Evolutionary conservation across 2,888 invertebrate genomes (phyloP).

Genomic region (Gandaritis pyraliata): DNA sequence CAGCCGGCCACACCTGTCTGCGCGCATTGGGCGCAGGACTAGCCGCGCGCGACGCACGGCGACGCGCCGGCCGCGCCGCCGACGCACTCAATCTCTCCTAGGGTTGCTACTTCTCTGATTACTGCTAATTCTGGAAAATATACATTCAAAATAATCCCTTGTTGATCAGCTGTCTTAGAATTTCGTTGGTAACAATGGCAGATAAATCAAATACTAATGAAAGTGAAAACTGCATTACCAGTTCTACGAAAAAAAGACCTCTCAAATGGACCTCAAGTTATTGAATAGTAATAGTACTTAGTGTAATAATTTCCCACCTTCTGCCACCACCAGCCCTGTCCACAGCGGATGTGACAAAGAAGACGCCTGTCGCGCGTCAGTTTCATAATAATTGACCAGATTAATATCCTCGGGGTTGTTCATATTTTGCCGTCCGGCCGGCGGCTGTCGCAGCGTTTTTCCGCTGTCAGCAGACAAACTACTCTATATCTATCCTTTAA

Average conservation of each 20-base stretch:
- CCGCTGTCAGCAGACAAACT: conserved; percentile 13
- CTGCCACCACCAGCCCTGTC: conserved; percentile 57
- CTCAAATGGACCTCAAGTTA: too few species aligned
- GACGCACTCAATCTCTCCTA: conserved; percentile 46
- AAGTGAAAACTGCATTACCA: too few species aligned
- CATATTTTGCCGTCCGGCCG: conserved; percentile 75
- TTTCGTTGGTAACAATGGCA: too few species aligned
- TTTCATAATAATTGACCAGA: conserved; percentile 80
- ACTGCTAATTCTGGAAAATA: not conserved
- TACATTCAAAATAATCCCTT: too few species aligned
- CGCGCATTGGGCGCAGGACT: conserved; percentile 59
- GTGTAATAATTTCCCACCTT: not conserved
- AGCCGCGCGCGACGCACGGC: conserved; percentile 36
- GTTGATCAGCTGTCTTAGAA: too few species aligned
- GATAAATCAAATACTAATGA: too few species aligned
- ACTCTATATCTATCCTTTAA: not conserved
- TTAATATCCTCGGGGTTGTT: conserved; percentile 75
- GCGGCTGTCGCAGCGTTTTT: conserved; percentile 48
- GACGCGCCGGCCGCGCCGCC: conserved; percentile 27
- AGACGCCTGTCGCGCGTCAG: conserved; percentile 70
- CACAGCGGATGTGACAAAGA: conserved; percentile 74
- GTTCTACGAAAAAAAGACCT: too few species aligned
- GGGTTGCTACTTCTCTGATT: conserved; percentile 48
- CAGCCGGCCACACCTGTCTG: conserved; percentile 83
- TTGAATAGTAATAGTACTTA: too few species aligned